phyloP scores from a whole-genome alignment of 2,797 vertebrate species.

The Catamblyrhynchus diadema region DNA sequence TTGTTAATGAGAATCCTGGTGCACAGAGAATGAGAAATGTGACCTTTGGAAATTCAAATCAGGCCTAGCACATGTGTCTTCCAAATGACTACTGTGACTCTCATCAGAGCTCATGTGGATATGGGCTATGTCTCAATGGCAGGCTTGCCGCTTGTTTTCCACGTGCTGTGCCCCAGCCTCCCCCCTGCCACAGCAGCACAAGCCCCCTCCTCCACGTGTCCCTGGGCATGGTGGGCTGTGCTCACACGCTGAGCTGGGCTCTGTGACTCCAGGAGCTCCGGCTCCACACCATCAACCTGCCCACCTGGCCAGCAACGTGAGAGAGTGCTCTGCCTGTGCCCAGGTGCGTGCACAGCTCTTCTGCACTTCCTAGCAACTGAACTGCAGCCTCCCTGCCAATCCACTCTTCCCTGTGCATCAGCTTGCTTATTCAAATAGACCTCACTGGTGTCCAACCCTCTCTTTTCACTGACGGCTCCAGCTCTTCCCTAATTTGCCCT shows the following conservation, averaged over 20 bases:
- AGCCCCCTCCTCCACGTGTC: not conserved
- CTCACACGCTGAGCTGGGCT: not conserved
- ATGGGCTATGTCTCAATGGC: not conserved
- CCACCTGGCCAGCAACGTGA: not conserved
- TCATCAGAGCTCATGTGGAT: not conserved
- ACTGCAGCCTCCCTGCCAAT: not conserved
- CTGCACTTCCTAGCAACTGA: constrained; percentile 21
- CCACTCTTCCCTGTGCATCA: not conserved
- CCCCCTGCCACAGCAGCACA: not conserved
- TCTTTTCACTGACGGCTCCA: not conserved
- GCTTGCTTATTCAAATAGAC: not conserved
- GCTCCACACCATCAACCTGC: not conserved
- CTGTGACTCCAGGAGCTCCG: accelerated
- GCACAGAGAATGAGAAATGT: not conserved
- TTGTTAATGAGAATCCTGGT: constrained; percentile 3
- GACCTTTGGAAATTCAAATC: constrained; percentile 58
- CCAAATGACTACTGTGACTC: not conserved
- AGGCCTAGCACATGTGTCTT: constrained; percentile 25
- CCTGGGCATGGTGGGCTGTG: not conserved
- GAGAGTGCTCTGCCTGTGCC: accelerated
- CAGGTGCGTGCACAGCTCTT: not conserved
- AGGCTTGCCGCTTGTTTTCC: not conserved
- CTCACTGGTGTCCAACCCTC: not conserved
- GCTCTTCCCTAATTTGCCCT: not conserved
- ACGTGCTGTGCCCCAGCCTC: not conserved